These are phyloP conservation scores for Trichopria drosophilae DNA, from an alignment of 2,888 invertebrate species.

Conservation along the genomic window DNA sequence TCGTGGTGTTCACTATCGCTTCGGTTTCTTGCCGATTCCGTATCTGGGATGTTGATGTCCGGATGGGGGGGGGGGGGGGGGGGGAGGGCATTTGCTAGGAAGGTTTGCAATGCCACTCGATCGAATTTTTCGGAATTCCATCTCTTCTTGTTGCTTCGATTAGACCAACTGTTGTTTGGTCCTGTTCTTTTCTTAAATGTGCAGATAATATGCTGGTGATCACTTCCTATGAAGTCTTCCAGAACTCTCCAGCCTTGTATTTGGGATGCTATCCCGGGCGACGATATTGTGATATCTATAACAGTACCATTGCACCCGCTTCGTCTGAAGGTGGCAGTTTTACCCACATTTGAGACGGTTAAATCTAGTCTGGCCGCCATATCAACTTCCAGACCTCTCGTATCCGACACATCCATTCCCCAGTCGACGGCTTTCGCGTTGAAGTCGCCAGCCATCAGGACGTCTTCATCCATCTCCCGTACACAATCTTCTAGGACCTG, in stretches of 20 bases:
- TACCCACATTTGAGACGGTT: constrained; percentile 19
- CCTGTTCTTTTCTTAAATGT: too few relatives aligned
- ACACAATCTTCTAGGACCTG: constrained; percentile 14
- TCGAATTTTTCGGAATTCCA: constrained; percentile 13
- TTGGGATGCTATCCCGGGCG: too few relatives aligned
- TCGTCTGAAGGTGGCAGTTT: constrained; percentile 23
- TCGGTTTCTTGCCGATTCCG: not conserved
- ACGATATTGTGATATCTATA: constrained; percentile 25
- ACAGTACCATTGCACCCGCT: constrained; percentile 20
- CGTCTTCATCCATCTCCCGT: constrained; percentile 1
- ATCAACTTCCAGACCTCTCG: constrained; percentile 37
- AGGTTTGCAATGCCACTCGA: not conserved
- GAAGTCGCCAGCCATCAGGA: constrained; percentile 24
- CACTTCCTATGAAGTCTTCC: too few relatives aligned
- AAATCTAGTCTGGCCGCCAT: constrained; percentile 35
- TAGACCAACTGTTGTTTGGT: constrained; percentile 9
- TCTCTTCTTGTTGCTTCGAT: not conserved
- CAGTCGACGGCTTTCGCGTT: constrained; percentile 32
- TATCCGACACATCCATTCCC: constrained; percentile 35
- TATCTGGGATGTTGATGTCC: not conserved
- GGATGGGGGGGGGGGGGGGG: not conserved
- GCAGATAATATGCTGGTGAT: too few relatives aligned
- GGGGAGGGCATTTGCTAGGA: not conserved
- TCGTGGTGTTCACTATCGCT: not conserved
- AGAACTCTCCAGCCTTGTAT: constrained; percentile 21